phyloP scores from a whole-genome alignment of 2,888 invertebrate genomes.

The Corythucha ciliata region DNA sequence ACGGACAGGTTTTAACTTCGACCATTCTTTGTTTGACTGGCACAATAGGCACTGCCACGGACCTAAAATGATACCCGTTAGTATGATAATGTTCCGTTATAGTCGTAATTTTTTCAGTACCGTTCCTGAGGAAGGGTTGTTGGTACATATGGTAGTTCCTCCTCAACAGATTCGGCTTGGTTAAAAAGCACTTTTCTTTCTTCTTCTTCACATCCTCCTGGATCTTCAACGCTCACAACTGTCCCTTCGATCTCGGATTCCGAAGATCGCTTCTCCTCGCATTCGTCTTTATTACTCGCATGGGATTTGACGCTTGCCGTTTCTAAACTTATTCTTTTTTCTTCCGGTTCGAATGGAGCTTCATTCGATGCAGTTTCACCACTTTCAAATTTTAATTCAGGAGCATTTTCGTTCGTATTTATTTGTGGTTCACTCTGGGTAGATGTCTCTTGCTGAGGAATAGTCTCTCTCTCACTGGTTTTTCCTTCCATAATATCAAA shows the following conservation, averaged over 20 bases:
- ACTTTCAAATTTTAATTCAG: too few relatives aligned
- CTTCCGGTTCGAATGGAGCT: too few relatives aligned
- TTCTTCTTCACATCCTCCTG: conserved; percentile 41
- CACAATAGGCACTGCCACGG: conserved; percentile 68
- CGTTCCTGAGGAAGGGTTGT: conserved; percentile 82
- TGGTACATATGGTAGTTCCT: conserved; percentile 78
- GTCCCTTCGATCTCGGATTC: conserved; percentile 34
- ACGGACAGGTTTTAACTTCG: conserved; percentile 58
- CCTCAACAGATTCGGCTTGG: conserved; percentile 69
- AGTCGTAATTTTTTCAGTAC: conserved; percentile 24
- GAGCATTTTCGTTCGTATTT: too few relatives aligned
- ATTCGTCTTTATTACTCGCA: conserved; percentile 21
- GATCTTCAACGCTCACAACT: too few relatives aligned
- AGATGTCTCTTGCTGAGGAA: too few relatives aligned
- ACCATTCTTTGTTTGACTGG: conserved; percentile 62
- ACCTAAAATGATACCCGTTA: conserved; percentile 38
- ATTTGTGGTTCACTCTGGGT: too few relatives aligned
- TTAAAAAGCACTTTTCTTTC: conserved; percentile 69
- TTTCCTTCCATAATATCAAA: too few relatives aligned
- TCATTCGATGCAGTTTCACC: too few relatives aligned
- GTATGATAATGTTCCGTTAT: not conserved
- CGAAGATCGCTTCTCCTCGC: conserved; percentile 32
- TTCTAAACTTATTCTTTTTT: too few relatives aligned
- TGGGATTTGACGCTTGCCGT: not conserved
- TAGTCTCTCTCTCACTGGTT: too few relatives aligned